Percentiles rank a stretch among this genome's conserved stretches.
These are phyloP conservation scores for Stenodema calcarata DNA, from an alignment of 2,888 invertebrate genomes.

Conservation along the genomic window DNA sequence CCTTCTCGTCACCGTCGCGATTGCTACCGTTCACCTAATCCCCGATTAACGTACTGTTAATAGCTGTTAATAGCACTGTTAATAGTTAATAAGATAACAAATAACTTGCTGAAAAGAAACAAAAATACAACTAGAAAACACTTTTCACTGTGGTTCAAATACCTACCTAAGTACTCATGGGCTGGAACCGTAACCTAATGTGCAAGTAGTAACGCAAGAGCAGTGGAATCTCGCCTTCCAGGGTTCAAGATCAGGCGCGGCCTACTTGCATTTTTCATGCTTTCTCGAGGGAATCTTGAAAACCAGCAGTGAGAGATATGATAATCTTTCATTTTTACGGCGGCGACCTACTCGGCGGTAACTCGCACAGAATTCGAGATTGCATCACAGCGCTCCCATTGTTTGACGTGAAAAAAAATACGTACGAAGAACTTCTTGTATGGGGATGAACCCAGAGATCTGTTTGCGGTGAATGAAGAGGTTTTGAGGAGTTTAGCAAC, in stretches of 20 bases:
- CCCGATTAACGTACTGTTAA: no score
- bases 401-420: background rate
- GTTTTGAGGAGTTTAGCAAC: background rate
- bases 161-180: no score
- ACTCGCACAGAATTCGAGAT: background rate
- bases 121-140: no score
- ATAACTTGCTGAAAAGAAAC: no score
- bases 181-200: no score
- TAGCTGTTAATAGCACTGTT: no score
- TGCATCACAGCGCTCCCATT: background rate
- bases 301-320: background rate
- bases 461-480: background rate
- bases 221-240: background rate
- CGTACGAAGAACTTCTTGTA: background rate
- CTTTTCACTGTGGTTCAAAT: no score
- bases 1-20: no score
- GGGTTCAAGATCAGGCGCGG: background rate
- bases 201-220: background rate
- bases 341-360: background rate
- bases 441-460: background rate
- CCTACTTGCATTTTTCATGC: background rate
- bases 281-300: background rate
- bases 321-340: background rate
- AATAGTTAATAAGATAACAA: no score
- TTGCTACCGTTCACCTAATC: no score